phyloP scores from a whole-genome alignment of 2,797 vertebrate species.

The Craterocephalus amniculus region DNA sequence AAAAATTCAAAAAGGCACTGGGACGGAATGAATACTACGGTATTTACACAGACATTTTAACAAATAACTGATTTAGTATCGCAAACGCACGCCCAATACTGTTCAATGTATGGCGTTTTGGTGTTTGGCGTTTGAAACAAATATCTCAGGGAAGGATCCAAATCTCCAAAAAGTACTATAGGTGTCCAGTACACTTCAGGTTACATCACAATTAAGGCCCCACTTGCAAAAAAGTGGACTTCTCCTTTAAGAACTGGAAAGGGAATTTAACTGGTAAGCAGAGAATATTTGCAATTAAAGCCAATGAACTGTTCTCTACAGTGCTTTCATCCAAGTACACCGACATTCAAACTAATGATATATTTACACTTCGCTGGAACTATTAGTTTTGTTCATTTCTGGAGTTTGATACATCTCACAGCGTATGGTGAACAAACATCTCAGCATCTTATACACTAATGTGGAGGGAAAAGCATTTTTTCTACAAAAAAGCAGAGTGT shows the following conservation, averaged over 20 bases:
- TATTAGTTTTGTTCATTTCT: constrained; percentile 35
- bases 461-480: constrained; percentile 50
- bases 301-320: constrained; percentile 23
- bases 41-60: no score
- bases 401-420: constrained; percentile 47
- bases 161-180: no score
- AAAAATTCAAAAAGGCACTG: no score
- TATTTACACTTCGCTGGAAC: constrained; percentile 20
- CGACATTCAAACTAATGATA: constrained; percentile 18
- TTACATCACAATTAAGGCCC: no score
- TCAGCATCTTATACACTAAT: constrained; percentile 62
- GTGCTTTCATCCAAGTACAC: constrained; percentile 5
- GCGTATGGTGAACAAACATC: constrained; percentile 50
- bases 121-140: no score
- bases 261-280: constrained; percentile 5
- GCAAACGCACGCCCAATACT: no score
- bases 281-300: constrained; percentile 30
- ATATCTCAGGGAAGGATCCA: no score
- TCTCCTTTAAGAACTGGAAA: constrained; percentile 17
- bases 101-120: no score
- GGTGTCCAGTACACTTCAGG: no score
- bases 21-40: no score
- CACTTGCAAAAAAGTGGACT: constrained; percentile 25
- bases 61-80: no score
- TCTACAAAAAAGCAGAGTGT: constrained; percentile 63